Evolutionary conservation across 2,888 invertebrate species (phyloP).

Genomic region (Cataglyphis cursor): DNA sequence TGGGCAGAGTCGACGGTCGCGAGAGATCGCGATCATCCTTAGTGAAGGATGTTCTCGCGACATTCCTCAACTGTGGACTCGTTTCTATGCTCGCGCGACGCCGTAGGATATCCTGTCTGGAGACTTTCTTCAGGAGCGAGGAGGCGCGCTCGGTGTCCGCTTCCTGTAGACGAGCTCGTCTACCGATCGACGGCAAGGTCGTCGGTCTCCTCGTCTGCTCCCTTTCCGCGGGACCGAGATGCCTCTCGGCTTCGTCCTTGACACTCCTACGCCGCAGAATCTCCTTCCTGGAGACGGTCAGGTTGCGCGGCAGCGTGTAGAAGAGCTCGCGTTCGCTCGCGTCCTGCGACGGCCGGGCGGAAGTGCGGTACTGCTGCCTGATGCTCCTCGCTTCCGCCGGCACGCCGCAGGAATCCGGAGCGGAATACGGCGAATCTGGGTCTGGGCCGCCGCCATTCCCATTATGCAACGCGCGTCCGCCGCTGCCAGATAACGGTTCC

Average conservation of each 20-base stretch:
- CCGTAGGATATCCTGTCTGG: conserved; percentile 82
- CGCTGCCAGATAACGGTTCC: conserved; percentile 81
- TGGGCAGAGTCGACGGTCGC: conserved; percentile 84
- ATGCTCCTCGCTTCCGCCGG: conserved; percentile 66
- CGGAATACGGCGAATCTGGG: conserved; percentile 78
- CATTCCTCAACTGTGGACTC: conserved; percentile 63
- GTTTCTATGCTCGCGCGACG: conserved; percentile 75
- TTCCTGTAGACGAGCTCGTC: conserved; percentile 65
- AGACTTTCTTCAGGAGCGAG: conserved; percentile 74
- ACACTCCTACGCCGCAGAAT: conserved; percentile 74
- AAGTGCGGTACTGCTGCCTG: conserved; percentile 55
- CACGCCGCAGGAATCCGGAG: conserved; percentile 74
- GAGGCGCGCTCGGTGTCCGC: conserved; percentile 35
- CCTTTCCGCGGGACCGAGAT: conserved; percentile 68
- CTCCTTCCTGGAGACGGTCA: conserved; percentile 78
- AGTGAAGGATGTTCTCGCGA: conserved; percentile 61
- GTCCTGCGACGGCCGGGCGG: conserved; percentile 58
- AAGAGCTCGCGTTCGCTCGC: conserved; percentile 49
- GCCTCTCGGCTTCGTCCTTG: conserved; percentile 70
- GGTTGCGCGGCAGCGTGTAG: conserved; percentile 66
- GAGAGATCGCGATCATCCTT: conserved; percentile 74
- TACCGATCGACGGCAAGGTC: conserved; percentile 80
- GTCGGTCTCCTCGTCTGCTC: conserved; percentile 72
- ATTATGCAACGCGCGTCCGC: conserved; percentile 84
- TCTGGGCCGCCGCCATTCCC: conserved; percentile 79